These are phyloP conservation scores for Trichonephila clavipes DNA, from an alignment of 1,140 invertebrate species.

Conservation along the genomic window DNA sequence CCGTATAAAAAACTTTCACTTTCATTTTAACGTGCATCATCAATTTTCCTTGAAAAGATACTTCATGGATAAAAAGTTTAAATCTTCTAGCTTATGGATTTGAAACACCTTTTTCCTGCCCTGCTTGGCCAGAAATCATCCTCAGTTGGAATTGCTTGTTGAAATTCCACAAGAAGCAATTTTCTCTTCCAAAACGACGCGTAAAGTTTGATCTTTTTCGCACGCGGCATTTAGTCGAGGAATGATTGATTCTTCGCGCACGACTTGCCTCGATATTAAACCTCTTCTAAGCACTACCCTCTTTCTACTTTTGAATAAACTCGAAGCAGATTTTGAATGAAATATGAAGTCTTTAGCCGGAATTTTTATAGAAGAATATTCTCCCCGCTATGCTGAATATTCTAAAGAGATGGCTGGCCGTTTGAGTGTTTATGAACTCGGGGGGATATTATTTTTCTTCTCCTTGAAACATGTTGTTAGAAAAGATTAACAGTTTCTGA, in stretches of 20 bases:
- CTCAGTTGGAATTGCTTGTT: background rate
- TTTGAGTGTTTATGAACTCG: background rate
- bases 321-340: slow-evolving; percentile 40
- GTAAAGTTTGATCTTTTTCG: slow-evolving; percentile 39
- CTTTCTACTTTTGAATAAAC: slow-evolving; percentile 7
- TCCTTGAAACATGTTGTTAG: background rate
- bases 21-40: background rate
- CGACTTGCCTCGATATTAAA: slow-evolving; percentile 32
- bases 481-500: background rate
- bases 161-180: slow-evolving; percentile 37
- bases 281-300: slow-evolving; percentile 2
- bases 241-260: slow-evolving; percentile 42
- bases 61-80: background rate
- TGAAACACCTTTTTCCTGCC: slow-evolving; percentile 14
- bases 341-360: slow-evolving; percentile 25
- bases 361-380: background rate
- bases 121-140: background rate
- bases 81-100: background rate
- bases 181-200: slow-evolving; percentile 39
- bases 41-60: slow-evolving; percentile 22
- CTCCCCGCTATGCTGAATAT: background rate
- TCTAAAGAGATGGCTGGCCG: background rate
- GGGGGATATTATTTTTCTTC: background rate
- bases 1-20: background rate
- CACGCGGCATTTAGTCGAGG: slow-evolving; percentile 20